These are phyloP conservation scores for Periophthalmodon schlosseri DNA, from an alignment of 2,113 vertebrate species.

Conservation along the genomic window DNA sequence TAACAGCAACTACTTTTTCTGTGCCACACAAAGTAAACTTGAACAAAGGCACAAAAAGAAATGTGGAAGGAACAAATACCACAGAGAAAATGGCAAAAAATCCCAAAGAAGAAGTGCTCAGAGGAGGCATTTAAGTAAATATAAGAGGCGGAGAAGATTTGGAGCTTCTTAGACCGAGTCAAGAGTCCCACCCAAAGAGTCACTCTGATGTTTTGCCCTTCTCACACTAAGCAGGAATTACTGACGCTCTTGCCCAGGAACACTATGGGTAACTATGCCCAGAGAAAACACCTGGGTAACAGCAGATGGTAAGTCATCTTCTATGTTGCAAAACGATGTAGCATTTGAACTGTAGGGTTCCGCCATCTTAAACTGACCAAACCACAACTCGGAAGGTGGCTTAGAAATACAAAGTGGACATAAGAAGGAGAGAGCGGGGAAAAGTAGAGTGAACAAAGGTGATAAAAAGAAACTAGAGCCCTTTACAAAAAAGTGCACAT, in stretches of 20 bases:
- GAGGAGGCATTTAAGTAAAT: conserved; percentile 25
- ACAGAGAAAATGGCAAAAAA: not conserved
- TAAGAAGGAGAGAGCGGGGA: not conserved
- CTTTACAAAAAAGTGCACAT: not conserved
- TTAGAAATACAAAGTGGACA: conserved; percentile 71
- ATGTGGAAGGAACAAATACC: conserved; percentile 6
- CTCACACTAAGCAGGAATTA: conserved; percentile 89
- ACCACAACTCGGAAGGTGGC: conserved; percentile 88
- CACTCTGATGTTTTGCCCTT: conserved; percentile 91
- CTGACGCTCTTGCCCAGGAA: conserved; percentile 91
- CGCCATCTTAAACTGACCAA: conserved; percentile 91
- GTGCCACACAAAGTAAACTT: conserved; percentile 16
- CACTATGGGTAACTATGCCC: conserved; percentile 85
- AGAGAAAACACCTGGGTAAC: conserved; percentile 90
- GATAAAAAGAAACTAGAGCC: not conserved
- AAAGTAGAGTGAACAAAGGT: conserved; percentile 30
- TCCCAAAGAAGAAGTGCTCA: not conserved
- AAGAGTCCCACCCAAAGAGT: conserved; percentile 79
- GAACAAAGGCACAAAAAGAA: conserved; percentile 16
- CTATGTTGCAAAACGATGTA: conserved; percentile 93
- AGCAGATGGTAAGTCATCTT: conserved; percentile 88
- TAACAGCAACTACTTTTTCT: conserved; percentile 29
- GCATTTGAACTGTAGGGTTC: conserved; percentile 93
- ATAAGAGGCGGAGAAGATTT: conserved; percentile 14
- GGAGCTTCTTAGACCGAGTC: conserved; percentile 81